Base-by-base conservation (phyloP, 2,888 invertebrate species). In the Hydropsyche betteni region DNA sequence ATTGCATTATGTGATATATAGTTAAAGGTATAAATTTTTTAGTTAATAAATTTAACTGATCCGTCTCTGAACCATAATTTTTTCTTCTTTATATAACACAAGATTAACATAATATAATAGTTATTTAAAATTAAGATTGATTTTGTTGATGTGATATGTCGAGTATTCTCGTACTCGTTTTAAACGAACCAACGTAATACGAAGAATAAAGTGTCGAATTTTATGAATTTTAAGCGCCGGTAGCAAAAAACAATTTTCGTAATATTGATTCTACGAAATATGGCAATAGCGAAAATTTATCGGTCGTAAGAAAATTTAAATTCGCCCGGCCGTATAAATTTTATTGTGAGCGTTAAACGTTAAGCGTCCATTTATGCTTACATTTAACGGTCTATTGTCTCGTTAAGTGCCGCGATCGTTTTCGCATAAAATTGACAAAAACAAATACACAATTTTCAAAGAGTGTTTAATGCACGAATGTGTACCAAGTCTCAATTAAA, bases 331-430 rank as follows among this genome's bases (percentile, higher is more conserved):
- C 8, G 58, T 58, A 58, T 58, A 58, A 58, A 58, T 58, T 58
- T 58, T 58, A 58, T 24, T 14, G 58, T 58, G 16, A 58, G 58
- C 58, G 58, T 58, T 58, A 58, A 58, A 58, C 58, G 14, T 58
- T 58, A 24, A 58, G 58, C 24, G 58, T 58, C 58, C 58, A 58
- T 58, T 58, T 58, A 58, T 58, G 24, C 24, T 24, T 44, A 44
- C 44, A 44, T 44, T 58, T 58, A 58, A 58, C 58, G 58, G 58
- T 58, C 58, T 58, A 58, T 58, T 58, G 58, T 58, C 58, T 58
- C 58, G 44, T 44, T 58, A 58, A 58, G 14, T 24, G 58, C 14
- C 14, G 24, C 58, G 58, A 58, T 58, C 58, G 24, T 24, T 58
- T 58, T 58, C 58, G 58, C 58, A 24, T 58, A 24, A 58, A 58